These are phyloP conservation scores for Callionymus lyra DNA, from an alignment of 2,113 vertebrate genomes.

Conservation along the genomic window DNA sequence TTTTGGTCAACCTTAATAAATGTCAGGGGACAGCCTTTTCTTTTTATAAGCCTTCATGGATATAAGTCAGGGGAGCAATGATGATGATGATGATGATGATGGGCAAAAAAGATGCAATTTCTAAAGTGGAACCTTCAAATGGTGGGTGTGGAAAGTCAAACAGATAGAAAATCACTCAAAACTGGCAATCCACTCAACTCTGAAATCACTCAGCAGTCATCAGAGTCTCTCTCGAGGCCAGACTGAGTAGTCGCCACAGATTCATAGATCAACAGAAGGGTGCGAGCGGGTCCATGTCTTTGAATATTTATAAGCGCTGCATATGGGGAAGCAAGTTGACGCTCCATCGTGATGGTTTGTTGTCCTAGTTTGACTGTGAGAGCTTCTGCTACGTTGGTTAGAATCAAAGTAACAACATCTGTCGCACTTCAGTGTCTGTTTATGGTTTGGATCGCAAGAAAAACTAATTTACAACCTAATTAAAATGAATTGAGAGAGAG, in stretches of 20 bases:
- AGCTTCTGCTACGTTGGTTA: no score
- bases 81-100: conserved; percentile 10
- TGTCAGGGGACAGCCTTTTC: no score
- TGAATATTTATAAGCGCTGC: neutral
- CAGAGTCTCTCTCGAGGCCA: conserved; percentile 39
- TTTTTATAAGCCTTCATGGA: conserved; percentile 3
- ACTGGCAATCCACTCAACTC: conserved; percentile 49
- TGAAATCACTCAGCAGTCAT: conserved; percentile 52
- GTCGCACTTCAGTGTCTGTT: no score
- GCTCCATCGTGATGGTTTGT: no score
- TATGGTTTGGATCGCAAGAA: no score
- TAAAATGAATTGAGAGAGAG: no score
- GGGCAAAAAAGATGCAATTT: conserved; percentile 8
- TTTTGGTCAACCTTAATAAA: conserved; percentile 12
- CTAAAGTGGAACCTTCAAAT: conserved; percentile 27
- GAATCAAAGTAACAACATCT: no score
- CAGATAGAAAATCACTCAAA: conserved; percentile 42
- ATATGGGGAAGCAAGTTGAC: no score
- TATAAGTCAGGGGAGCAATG: conserved; percentile 2
- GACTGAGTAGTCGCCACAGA: conserved; percentile 36
- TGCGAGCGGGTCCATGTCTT: conserved; percentile 8
- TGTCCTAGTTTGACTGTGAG: no score
- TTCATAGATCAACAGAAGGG: conserved; percentile 11
- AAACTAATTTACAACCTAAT: no score
- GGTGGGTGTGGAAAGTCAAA: conserved; percentile 23